Evolutionary conservation across 2,797 vertebrate genomes (phyloP).

Genomic region (Epinephelus awoara): DNA sequence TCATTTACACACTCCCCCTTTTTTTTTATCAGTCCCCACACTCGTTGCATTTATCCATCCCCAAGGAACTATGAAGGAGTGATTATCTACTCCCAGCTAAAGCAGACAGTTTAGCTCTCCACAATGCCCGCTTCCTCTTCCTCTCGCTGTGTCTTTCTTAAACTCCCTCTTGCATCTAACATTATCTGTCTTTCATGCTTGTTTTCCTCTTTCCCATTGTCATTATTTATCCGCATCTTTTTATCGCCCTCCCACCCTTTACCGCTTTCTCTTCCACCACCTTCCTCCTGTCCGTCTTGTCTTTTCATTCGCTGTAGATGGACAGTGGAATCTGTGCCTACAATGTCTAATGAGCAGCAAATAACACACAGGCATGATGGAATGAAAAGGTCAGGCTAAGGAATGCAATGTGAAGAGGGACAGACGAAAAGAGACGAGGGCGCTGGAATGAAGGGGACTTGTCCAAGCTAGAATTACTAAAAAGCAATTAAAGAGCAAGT

Average conservation of each 20-base stretch:
- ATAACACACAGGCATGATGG: slow-evolving; percentile 7
- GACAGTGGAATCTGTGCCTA: slow-evolving; percentile 1
- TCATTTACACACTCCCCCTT: slow-evolving; percentile 35
- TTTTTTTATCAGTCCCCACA: slow-evolving; percentile 26
- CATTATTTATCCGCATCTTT: slow-evolving; percentile 23
- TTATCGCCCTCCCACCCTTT: neutral
- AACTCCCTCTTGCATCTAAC: slow-evolving; percentile 16
- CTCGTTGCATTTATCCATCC: slow-evolving; percentile 61
- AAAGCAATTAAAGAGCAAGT: slow-evolving; percentile 31
- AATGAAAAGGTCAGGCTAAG: neutral
- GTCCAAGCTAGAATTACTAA: slow-evolving; percentile 5
- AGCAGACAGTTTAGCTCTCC: slow-evolving; percentile 47
- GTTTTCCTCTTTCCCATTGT: slow-evolving; percentile 20
- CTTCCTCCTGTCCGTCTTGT: slow-evolving; percentile 16
- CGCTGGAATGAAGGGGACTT: neutral
- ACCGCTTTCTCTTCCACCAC: neutral
- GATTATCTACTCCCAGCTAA: slow-evolving; percentile 59
- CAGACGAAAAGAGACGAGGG: neutral
- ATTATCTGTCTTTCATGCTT: slow-evolving; percentile 29
- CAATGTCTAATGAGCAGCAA: slow-evolving; percentile 32
- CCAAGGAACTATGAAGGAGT: slow-evolving; percentile 59
- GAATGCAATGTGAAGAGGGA: neutral
- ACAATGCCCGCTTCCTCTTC: slow-evolving; percentile 19
- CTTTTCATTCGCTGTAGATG: slow-evolving; percentile 20
- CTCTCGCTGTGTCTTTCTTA: slow-evolving; percentile 25